Evolutionary conservation across 2,797 vertebrate genomes (phyloP).

Genomic region (Propithecus deckenii): DNA sequence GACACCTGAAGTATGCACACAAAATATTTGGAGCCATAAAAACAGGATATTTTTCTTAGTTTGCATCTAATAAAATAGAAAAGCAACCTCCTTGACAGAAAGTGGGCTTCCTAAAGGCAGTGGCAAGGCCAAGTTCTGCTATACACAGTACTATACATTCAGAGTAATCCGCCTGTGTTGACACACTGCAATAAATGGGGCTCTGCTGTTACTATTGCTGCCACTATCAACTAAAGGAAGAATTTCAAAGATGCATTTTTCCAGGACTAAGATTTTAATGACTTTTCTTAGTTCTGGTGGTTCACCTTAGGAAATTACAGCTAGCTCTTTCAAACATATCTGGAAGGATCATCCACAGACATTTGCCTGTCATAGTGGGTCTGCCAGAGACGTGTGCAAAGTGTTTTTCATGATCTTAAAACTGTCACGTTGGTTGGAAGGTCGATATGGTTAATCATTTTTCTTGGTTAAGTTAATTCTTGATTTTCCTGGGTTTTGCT

Average conservation of each 20-base stretch:
- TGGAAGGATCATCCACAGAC: slow-evolving; percentile 6
- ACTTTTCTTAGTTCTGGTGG: slow-evolving; percentile 24
- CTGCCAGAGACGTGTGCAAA: background rate
- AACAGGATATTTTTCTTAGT: slow-evolving; percentile 60
- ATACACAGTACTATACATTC: slow-evolving; percentile 32
- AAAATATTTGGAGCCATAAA: slow-evolving; percentile 66
- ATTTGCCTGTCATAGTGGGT: background rate
- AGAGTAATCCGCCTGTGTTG: slow-evolving; percentile 46
- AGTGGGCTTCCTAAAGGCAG: slow-evolving; percentile 58
- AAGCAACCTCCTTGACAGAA: slow-evolving; percentile 73
- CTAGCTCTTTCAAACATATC: background rate
- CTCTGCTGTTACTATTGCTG: background rate
- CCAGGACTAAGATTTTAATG: slow-evolving; percentile 40
- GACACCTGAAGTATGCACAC: slow-evolving; percentile 59
- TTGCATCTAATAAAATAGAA: slow-evolving; percentile 73
- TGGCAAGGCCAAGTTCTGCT: slow-evolving; percentile 18
- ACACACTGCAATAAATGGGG: slow-evolving; percentile 52
- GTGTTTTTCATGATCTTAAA: background rate
- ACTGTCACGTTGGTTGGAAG: background rate
- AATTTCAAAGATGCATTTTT: slow-evolving; percentile 57
- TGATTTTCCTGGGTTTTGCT: background rate
- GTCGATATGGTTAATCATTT: background rate
- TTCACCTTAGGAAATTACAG: background rate
- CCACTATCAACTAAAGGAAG: slow-evolving; percentile 54
- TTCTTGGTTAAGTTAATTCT: slow-evolving; percentile 1